A percentile compares a stretch with the other conserved stretches of the same genome.
Evolutionary conservation across 2,797 vertebrate genomes (phyloP).

Genomic region (Malurus leucopterus): DNA sequence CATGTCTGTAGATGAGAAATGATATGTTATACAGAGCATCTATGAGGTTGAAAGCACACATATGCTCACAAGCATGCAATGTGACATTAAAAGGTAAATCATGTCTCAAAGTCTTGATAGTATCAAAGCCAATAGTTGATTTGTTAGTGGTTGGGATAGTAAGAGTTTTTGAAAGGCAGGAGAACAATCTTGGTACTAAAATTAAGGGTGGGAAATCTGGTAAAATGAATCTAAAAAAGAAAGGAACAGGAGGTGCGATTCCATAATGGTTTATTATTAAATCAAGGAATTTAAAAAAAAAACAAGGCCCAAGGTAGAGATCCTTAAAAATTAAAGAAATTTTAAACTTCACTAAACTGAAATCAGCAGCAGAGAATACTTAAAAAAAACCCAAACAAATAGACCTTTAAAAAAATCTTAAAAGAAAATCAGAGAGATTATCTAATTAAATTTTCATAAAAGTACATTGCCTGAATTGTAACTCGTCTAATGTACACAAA

Average conservation of each 20-base stretch:
- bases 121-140: neutral
- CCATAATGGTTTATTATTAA: neutral
- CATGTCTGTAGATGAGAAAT: neutral
- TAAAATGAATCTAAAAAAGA: neutral
- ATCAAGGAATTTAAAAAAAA: neutral
- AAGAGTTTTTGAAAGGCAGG: neutral
- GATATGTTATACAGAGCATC: neutral
- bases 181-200: neutral
- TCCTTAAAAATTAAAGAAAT: neutral
- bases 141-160: neutral
- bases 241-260: neutral
- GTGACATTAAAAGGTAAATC: neutral
- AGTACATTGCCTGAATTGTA: neutral
- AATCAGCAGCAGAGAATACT: neutral
- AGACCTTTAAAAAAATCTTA: neutral
- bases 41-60: neutral
- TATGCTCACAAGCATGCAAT: no score
- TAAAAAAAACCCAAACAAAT: neutral
- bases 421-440: slow-evolving; percentile 3
- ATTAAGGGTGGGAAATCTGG: neutral
- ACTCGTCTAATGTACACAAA: neutral
- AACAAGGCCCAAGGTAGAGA: neutral
- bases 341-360: neutral
- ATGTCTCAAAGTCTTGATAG: neutral
- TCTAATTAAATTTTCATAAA: slow-evolving; percentile 31